Evolutionary conservation across 2,797 vertebrate species (phyloP).

Genomic region (Chloroceryle inda): DNA sequence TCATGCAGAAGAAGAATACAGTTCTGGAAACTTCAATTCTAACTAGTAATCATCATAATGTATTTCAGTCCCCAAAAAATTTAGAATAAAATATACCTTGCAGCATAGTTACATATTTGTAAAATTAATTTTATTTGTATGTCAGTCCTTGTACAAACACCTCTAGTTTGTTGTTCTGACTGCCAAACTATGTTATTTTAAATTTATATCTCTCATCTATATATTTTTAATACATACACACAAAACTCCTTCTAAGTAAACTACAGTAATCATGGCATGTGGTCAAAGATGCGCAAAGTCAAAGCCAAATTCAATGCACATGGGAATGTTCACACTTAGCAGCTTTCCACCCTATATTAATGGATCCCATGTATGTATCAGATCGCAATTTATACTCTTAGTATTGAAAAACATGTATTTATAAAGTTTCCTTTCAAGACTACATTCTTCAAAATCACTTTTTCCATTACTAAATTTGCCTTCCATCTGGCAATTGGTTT

Average conservation of each 20-base stretch:
- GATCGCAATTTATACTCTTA: not conserved
- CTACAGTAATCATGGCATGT: not conserved
- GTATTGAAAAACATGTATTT: not conserved
- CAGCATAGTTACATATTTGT: not conserved
- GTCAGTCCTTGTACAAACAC: accelerated
- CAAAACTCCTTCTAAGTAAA: not conserved
- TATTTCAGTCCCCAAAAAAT: not conserved
- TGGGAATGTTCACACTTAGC: not conserved
- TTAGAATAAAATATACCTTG: not conserved
- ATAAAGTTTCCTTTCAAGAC: not conserved
- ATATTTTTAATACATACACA: not conserved
- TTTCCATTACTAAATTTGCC: not conserved
- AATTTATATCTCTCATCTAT: not conserved
- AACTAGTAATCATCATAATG: accelerated
- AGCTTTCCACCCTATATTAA: not conserved
- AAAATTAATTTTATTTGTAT: not conserved
- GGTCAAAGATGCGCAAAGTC: not conserved
- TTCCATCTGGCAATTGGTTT: not conserved
- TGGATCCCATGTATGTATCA: not conserved
- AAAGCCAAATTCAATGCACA: not conserved
- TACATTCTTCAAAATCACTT: not conserved
- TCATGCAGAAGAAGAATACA: not conserved
- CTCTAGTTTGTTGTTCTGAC: not conserved
- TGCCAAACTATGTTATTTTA: not conserved
- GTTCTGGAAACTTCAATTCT: not conserved